phyloP scores from a whole-genome alignment of 2,113 vertebrate genomes.

The Hippocampus barbouri region DNA sequence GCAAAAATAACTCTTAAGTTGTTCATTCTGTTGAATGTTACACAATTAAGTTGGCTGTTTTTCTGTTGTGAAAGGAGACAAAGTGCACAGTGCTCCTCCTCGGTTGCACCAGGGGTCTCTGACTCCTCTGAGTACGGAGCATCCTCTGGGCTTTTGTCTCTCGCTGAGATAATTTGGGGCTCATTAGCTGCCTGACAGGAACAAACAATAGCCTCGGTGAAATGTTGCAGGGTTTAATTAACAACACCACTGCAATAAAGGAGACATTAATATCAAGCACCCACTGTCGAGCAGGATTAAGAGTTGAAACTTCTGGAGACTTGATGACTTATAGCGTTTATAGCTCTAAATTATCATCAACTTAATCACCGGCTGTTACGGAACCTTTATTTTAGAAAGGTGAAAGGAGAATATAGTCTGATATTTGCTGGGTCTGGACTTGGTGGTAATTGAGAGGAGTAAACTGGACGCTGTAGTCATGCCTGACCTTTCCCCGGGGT shows the following conservation, averaged over 20 bases:
- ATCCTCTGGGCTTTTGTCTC: slow-evolving; percentile 60
- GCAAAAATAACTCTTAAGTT: slow-evolving; percentile 13
- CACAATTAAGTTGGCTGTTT: neutral
- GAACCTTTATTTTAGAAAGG: neutral
- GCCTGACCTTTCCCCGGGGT: neutral
- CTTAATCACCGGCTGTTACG: neutral
- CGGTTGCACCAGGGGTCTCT: slow-evolving; percentile 25
- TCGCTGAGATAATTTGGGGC: slow-evolving; percentile 54
- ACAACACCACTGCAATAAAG: slow-evolving; percentile 42
- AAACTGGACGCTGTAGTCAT: neutral
- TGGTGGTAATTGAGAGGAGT: neutral
- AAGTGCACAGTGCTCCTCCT: slow-evolving; percentile 26
- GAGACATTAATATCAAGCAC: slow-evolving; percentile 51
- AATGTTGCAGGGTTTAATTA: slow-evolving; percentile 62
- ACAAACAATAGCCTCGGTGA: slow-evolving; percentile 56
- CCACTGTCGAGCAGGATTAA: neutral
- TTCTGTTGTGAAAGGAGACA: neutral
- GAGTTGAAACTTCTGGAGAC: slow-evolving; percentile 8
- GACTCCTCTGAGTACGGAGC: slow-evolving; percentile 35
- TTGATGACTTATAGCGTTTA: neutral
- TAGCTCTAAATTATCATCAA: neutral
- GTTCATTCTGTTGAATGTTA: slow-evolving; percentile 13
- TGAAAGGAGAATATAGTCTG: neutral
- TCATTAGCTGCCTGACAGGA: slow-evolving; percentile 59
- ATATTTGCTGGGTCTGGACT: slow-evolving; percentile 1